Base-by-base conservation (phyloP, 2,113 vertebrate species). In the Paramisgurnus dabryanus region DNA sequence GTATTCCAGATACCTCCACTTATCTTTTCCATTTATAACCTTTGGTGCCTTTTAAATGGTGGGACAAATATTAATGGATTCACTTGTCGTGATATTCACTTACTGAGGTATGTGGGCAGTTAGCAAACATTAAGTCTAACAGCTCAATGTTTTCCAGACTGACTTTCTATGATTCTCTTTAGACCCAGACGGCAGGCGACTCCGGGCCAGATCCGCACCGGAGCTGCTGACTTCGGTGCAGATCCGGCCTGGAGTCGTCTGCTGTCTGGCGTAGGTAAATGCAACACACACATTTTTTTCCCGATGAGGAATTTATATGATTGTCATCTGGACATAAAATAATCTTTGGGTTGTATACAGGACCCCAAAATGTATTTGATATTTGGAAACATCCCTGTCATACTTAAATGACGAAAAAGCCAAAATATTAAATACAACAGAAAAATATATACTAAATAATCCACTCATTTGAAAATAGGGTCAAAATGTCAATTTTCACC, bases 1-100 rank as follows among this genome's bases (percentile, higher is more conserved):
- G 82, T 79, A 87, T 89, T 90, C 88, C 86, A 83, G 77, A 67
- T 66, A 58, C 80, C 69, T 76, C 9, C 80, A 82, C 74, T 53
- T 34, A 55, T 84, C 86, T 27, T 63, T 84, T 89, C 88, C 82
- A 76, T 76, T 45, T 80, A 73, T 80, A 77, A 18, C 82, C 79
- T 81, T 74, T 73, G 82, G 66, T 58, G 8, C 27, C 34, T 71
- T 83, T 78, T 68, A 6, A 63, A 80, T 55, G 27, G 17, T 60
- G 22, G 17, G 39, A 71, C 49, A 22, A 43, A 67, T 18, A 45
- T 8, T 41, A 17, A 50, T 55, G 27, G 7, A 71, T n/a, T 41
- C 3, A 57, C 3, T 10, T 17, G 9, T 27, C 22, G 12, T 12
- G 17, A 53, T 17, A n/a, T 72, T 39, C 0, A 18, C 55, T 57